Evolutionary conservation across 2,113 vertebrate species (phyloP).

Genomic region (Heteronetta atricapilla): DNA sequence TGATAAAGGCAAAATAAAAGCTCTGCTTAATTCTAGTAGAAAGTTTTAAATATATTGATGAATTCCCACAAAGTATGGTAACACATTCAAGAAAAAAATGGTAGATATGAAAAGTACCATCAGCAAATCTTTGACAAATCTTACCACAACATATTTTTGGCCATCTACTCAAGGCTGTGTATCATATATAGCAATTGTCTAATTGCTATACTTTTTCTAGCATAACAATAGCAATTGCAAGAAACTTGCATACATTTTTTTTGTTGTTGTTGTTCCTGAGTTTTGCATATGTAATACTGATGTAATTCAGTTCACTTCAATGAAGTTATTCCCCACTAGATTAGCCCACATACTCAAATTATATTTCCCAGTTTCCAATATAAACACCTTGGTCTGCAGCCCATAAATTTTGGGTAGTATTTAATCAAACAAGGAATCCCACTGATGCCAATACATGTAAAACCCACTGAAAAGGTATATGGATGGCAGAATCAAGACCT

Average conservation of each 20-base stretch:
- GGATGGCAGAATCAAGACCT: slow-evolving; percentile 33
- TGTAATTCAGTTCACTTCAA: slow-evolving; percentile 19
- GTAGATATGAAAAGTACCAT: not conserved
- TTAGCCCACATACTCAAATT: not conserved
- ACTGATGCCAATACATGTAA: slow-evolving; percentile 11
- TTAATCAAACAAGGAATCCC: not conserved
- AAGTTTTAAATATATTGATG: not conserved
- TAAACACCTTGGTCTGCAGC: not conserved
- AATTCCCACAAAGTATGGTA: not conserved
- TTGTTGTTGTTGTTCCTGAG: not conserved
- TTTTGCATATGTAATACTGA: slow-evolving; percentile 44
- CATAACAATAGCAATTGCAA: no score
- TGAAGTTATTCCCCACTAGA: slow-evolving; percentile 14
- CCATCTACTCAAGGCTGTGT: not conserved
- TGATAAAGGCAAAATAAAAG: not conserved
- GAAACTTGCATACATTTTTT: not conserved
- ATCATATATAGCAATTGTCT: not conserved
- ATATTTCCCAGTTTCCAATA: slow-evolving; percentile 24
- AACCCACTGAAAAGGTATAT: slow-evolving; percentile 16
- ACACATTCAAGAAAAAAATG: not conserved
- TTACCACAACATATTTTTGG: not conserved
- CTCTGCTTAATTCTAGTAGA: not conserved
- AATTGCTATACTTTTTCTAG: not conserved
- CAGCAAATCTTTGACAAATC: not conserved
- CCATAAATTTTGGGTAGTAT: not conserved